These are phyloP conservation scores for Epistrophe grossulariae DNA, from an alignment of 2,888 invertebrate genomes.

Conservation along the genomic window DNA sequence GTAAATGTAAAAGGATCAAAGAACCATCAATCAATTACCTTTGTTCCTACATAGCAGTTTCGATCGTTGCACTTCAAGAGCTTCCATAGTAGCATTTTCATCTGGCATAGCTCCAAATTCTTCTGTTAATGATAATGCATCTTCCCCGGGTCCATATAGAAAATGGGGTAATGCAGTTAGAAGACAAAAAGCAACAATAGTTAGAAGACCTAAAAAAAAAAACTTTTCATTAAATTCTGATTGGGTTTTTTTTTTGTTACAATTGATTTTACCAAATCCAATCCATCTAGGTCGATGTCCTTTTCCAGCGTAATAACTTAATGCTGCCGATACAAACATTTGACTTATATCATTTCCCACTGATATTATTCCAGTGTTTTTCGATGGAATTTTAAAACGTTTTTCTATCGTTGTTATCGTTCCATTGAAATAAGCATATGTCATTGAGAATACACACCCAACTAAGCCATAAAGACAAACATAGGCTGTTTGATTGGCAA, in stretches of 20 bases:
- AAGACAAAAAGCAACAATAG: conserved; percentile 87
- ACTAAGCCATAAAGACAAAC: conserved; percentile 88
- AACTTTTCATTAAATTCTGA: background rate
- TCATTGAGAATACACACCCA: conserved; percentile 88
- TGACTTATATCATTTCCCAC: conserved; percentile 91
- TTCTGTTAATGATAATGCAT: conserved; percentile 86
- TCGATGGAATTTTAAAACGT: conserved; percentile 89
- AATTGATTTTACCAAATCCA: conserved; percentile 84
- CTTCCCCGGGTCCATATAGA: conserved; percentile 88
- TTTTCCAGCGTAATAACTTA: conserved; percentile 89
- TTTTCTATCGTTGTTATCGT: conserved; percentile 90
- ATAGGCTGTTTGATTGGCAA: conserved; percentile 84
- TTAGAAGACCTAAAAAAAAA: conserved; percentile 83
- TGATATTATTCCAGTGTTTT: conserved; percentile 89
- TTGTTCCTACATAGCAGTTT: conserved; percentile 85
- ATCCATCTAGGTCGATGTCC: conserved; percentile 91
- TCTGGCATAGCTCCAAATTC: conserved; percentile 85
- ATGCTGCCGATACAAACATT: conserved; percentile 87
- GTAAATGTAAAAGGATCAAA: conserved; percentile 62
- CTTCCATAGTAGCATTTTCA: conserved; percentile 83
- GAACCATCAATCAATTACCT: conserved; percentile 78
- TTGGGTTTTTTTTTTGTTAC: no score
- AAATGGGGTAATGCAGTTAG: conserved; percentile 88
- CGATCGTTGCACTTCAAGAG: conserved; percentile 84
- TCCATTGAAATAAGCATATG: conserved; percentile 89